Evolutionary conservation across 2,888 invertebrate genomes (phyloP), one percentile per base, ranked within the genome.

Genomic region (Chymomyza caudatula): DNA sequence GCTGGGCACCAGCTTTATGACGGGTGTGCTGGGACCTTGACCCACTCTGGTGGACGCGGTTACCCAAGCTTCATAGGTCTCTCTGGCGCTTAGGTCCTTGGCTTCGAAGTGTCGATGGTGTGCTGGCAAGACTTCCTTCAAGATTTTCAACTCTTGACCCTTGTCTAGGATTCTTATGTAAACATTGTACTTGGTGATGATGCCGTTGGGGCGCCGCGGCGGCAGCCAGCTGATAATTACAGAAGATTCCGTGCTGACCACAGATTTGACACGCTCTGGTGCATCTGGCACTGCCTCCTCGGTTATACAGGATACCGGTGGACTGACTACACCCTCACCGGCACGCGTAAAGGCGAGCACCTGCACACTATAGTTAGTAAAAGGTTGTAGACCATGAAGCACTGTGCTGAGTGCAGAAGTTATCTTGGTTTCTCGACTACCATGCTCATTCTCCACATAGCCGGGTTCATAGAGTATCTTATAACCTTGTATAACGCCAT

Each of bases 401-500:
- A 92, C 92, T 0, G 92, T 91, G 77, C 91, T 92, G 6, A 92
- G 87, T 1, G 92, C 91, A 11, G 92, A 91, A n/a, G 92, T 92
- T 19, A 91, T 91, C 78, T 92, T 92, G 13, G 91, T 92, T 78
- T 93, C 93, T 73, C 89, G 85, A 0, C 81, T 81, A 11, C 85
- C 88, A 53, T 90, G 89, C 29, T 90, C 89, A 23, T 83, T 84
- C 37, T 89, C 89, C 2, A 89, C 75, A 56, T 86, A 85, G 2
- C 85, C 89, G 3, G 92, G 91, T 69, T 93, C 93, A 87, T 95
- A 96, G 49, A 95, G 92, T 60, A 96, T 92, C 89, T 95, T 95
- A 91, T 96, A 96, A 8, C 96, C 96, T 86, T 94, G 93, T 71
- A 94, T 92, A 55, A 94, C 92, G 42, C 94, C 94, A 58, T 94